Percentiles rank a stretch among this genome's conserved stretches.
phyloP scores from a whole-genome alignment of 2,888 invertebrate genomes.

The Scelioninae gen. 2 region DNA sequence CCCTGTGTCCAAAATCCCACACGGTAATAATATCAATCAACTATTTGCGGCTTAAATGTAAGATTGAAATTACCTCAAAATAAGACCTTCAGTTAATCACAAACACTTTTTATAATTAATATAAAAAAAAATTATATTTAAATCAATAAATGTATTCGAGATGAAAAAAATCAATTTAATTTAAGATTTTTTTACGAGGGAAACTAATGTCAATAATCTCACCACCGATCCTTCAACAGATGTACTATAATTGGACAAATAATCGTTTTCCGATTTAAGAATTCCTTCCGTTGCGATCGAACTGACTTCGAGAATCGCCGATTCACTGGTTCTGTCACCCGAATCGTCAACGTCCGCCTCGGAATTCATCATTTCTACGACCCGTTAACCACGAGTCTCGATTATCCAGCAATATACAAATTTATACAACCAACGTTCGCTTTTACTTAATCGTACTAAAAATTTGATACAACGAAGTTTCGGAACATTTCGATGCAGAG shows the following conservation, averaged over 20 bases:
- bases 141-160: too few relatives aligned
- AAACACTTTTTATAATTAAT: too few relatives aligned
- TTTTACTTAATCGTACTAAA: not conserved
- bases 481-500: not conserved
- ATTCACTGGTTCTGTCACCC: conserved; percentile 65
- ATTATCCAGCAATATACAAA: conserved; percentile 6
- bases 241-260: conserved; percentile 72
- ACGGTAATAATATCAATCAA: too few relatives aligned
- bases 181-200: too few relatives aligned
- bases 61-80: too few relatives aligned
- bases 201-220: too few relatives aligned
- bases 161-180: too few relatives aligned
- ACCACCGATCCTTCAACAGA: conserved; percentile 73
- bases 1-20: too few relatives aligned
- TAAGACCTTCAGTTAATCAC: too few relatives aligned
- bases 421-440: not conserved
- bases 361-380: conserved; percentile 68
- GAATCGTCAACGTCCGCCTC: conserved; percentile 67
- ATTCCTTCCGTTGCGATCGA: conserved; percentile 67
- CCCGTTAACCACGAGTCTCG: not conserved
- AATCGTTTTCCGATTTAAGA: conserved; percentile 69
- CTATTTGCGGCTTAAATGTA: too few relatives aligned
- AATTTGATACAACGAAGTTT: not conserved
- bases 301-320: conserved; percentile 72
- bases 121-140: too few relatives aligned